These are phyloP conservation scores for Dasypolia templi DNA, from an alignment of 2,888 invertebrate genomes.

Conservation along the genomic window DNA sequence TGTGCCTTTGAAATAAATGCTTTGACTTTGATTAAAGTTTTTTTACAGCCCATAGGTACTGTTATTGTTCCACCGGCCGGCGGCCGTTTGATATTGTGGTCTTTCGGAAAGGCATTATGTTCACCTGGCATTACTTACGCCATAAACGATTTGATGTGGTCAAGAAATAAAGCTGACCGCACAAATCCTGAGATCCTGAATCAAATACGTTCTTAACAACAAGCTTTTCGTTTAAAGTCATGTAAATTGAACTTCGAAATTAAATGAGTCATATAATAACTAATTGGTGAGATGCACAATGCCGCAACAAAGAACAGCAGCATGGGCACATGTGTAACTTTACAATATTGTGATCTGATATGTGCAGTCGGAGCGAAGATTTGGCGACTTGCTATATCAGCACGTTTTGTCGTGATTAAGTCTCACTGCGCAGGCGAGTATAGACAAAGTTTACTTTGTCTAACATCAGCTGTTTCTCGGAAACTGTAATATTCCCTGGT, in stretches of 20 bases:
- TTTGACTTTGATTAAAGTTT: too few species aligned
- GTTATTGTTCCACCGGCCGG: too few species aligned
- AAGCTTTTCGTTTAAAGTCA: background rate
- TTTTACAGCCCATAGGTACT: too few species aligned
- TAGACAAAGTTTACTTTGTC: slow-evolving; percentile 4
- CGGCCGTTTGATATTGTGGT: too few species aligned
- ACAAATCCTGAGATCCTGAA: too few species aligned
- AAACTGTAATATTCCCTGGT: background rate
- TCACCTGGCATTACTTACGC: too few species aligned
- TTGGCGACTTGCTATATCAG: slow-evolving; percentile 34
- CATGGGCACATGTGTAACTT: slow-evolving; percentile 16
- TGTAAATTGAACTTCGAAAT: slow-evolving; percentile 20
- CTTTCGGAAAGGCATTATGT: background rate
- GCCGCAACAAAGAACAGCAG: slow-evolving; percentile 37
- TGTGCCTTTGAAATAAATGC: too few species aligned
- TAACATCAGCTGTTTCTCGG: background rate
- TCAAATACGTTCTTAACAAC: background rate
- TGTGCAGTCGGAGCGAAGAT: slow-evolving; percentile 37
- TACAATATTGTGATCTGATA: slow-evolving; percentile 17
- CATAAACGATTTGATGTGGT: too few species aligned
- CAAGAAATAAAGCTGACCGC: too few species aligned
- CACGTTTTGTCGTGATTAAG: slow-evolving; percentile 21
- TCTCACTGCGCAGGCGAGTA: background rate
- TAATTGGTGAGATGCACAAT: slow-evolving; percentile 8
- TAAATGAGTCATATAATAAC: slow-evolving; percentile 1